phyloP scores from a whole-genome alignment of 1,140 invertebrate species.

The Camponotus vicinus region DNA sequence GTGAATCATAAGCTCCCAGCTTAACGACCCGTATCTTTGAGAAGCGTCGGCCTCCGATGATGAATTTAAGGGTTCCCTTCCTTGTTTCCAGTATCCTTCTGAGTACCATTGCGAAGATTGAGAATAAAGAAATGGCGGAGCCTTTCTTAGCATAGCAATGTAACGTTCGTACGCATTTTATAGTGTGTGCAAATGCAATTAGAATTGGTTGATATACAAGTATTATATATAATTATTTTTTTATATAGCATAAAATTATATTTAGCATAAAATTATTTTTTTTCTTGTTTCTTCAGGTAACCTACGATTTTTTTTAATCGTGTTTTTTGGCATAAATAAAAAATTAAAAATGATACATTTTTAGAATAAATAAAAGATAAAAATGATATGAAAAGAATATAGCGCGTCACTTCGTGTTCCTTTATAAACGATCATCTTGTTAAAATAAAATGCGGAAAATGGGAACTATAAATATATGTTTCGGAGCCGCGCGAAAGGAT shows the following conservation, averaged over 20 bases:
- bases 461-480: slow-evolving; percentile 26
- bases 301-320: neutral
- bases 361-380: neutral
- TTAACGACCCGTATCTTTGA: slow-evolving; percentile 77
- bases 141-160: slow-evolving; percentile 1
- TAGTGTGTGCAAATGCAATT: slow-evolving; percentile 26
- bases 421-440: slow-evolving; percentile 10
- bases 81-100: slow-evolving; percentile 20
- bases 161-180: neutral
- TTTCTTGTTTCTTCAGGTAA: neutral
- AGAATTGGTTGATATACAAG: slow-evolving; percentile 1
- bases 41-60: slow-evolving; percentile 63
- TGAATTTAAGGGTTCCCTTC: slow-evolving; percentile 68
- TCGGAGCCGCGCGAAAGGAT: slow-evolving; percentile 53
- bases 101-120: slow-evolving; percentile 12
- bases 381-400: neutral
- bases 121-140: slow-evolving; percentile 6
- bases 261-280: neutral
- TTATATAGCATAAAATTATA: neutral
- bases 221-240: too few species aligned
- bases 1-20: slow-evolving; percentile 78
- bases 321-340: neutral
- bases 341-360: too few species aligned
- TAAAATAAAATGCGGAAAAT: slow-evolving; percentile 47
- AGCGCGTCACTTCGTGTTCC: neutral